Percentiles rank a stretch among this genome's conserved stretches.
These are phyloP conservation scores for Ylistrum balloti DNA, from an alignment of 1,140 invertebrate species.

Conservation along the genomic window DNA sequence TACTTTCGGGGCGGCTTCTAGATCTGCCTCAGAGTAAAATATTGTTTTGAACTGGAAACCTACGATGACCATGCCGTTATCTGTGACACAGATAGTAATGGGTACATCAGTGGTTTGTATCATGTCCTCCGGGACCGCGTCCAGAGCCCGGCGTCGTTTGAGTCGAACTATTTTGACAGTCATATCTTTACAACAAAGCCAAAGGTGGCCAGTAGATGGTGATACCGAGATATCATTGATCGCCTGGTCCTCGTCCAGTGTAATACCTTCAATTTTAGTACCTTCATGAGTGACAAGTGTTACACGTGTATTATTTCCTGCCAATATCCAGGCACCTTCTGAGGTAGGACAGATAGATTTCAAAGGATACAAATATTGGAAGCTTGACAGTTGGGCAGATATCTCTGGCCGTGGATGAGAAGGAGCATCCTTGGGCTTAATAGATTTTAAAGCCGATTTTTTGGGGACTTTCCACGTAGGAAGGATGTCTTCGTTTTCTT, in stretches of 20 bases:
- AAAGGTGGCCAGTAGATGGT: neutral
- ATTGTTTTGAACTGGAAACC: neutral
- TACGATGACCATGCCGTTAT: neutral
- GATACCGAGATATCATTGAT: neutral
- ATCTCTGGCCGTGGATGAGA: neutral
- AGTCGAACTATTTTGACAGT: conserved; percentile 28
- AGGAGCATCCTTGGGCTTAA: neutral
- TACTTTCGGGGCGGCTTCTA: neutral
- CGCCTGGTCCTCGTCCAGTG: neutral
- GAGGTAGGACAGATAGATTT: conserved; percentile 23
- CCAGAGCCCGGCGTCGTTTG: neutral
- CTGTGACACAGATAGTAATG: conserved; percentile 17
- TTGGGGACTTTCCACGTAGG: conserved; percentile 2
- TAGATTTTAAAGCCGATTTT: neutral
- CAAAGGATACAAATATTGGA: neutral
- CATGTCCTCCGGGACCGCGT: neutral
- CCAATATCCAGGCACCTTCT: neutral
- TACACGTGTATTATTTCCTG: neutral
- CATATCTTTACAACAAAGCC: conserved; percentile 12
- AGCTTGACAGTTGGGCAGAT: neutral
- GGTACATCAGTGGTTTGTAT: neutral
- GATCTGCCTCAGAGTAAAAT: conserved; percentile 17
- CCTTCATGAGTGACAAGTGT: neutral
- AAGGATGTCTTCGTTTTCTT: neutral
- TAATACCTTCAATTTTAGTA: neutral